Evolutionary conservation across 1,140 invertebrate genomes (phyloP).

Genomic region (Paracyclopina nana): DNA sequence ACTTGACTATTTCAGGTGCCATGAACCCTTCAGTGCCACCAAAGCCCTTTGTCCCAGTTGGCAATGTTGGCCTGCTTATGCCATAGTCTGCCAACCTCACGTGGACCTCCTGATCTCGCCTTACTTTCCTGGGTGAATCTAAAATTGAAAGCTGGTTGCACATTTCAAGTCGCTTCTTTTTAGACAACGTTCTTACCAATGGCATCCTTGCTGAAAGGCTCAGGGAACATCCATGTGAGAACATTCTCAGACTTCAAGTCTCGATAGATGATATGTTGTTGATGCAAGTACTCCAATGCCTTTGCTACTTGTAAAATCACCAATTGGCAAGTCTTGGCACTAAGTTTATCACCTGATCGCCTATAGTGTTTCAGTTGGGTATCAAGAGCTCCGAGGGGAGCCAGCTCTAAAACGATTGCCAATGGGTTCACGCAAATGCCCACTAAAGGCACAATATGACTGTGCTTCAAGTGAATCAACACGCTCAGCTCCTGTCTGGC

Average conservation of each 20-base stretch:
- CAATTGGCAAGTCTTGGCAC: conserved; percentile 55
- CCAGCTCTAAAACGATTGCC: conserved; percentile 72
- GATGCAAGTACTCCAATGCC: conserved; percentile 87
- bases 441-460: conserved; percentile 76
- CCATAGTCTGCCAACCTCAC: conserved; percentile 91
- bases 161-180: too few relatives aligned
- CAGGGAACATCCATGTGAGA: conserved; percentile 79
- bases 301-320: conserved; percentile 45
- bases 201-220: conserved; percentile 40
- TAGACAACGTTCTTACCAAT: too few relatives aligned
- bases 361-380: conserved; percentile 55
- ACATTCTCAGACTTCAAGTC: conserved; percentile 98
- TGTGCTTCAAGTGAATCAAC: conserved; percentile 56
- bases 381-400: conserved; percentile 74
- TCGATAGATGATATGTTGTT: conserved; percentile 77
- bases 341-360: conserved; percentile 55
- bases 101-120: conserved; percentile 35
- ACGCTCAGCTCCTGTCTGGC: conserved; percentile 85
- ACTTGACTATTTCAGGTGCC: conserved; percentile 94
- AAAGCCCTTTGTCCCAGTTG: conserved; percentile 87
- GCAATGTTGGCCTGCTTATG: conserved; percentile 64
- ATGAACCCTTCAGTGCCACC: conserved; percentile 95
- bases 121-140: too few relatives aligned
- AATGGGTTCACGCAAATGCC: conserved; percentile 69
- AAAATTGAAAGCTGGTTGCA: too few relatives aligned